Evolutionary conservation across 1,140 invertebrate species (phyloP).

Genomic region (Amyelois transitella): DNA sequence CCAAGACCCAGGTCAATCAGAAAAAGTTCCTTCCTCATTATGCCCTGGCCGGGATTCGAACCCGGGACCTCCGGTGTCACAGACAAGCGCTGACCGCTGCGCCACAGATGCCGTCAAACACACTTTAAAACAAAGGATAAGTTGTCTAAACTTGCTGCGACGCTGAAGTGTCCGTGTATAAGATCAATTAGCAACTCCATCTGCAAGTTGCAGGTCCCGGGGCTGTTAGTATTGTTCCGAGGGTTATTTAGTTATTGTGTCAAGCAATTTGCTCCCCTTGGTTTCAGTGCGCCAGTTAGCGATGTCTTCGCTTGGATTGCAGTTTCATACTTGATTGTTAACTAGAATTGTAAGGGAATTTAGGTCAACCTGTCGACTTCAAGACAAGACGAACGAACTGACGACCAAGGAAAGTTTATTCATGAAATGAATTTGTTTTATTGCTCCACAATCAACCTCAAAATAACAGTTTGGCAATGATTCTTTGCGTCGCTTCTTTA

Average conservation of each 20-base stretch:
- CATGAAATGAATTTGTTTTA: too few species aligned
- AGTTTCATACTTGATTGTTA: background rate
- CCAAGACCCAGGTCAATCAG: too few species aligned
- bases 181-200: slow-evolving; percentile 17
- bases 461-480: too few species aligned
- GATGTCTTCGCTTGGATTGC: background rate
- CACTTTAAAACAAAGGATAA: background rate
- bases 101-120: too few species aligned
- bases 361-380: too few species aligned
- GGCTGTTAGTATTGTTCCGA: slow-evolving; percentile 4
- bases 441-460: too few species aligned
- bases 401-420: too few species aligned
- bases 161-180: slow-evolving; percentile 13
- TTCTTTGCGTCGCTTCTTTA: too few species aligned
- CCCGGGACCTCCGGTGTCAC: too few species aligned
- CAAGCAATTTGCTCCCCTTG: slow-evolving; percentile 10
- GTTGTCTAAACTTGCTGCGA: background rate
- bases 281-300: background rate
- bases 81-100: too few species aligned
- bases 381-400: background rate
- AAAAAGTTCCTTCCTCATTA: too few species aligned
- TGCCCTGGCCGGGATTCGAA: too few species aligned
- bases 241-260: slow-evolving; percentile 16
- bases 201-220: slow-evolving; percentile 2
- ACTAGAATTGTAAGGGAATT: background rate